phyloP scores from a whole-genome alignment of 1,140 invertebrate species.

The Drosophila ironensis region DNA sequence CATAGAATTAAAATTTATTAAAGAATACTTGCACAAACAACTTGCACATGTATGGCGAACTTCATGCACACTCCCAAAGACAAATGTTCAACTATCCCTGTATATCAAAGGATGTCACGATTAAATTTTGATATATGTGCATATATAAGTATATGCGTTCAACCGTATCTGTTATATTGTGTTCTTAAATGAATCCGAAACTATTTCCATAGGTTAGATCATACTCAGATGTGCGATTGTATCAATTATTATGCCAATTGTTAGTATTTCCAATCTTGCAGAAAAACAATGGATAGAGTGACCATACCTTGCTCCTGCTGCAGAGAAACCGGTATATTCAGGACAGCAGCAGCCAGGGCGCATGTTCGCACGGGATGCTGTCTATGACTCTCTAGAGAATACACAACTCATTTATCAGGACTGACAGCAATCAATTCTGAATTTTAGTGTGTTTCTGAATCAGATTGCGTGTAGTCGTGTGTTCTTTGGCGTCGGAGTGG shows the following conservation, averaged over 20 bases:
- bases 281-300: conserved; percentile 11
- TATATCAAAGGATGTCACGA: conserved; percentile 11
- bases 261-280: conserved; percentile 48
- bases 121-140: conserved; percentile 40
- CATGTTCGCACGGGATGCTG: conserved; percentile 31
- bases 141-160: no score
- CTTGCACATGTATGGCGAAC: no score
- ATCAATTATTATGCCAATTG: conserved; percentile 37
- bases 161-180: conserved; percentile 7
- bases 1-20: no score
- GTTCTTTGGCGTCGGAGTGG: not conserved
- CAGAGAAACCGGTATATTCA: not conserved
- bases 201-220: conserved; percentile 3
- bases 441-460: conserved; percentile 55
- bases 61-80: conserved; percentile 21
- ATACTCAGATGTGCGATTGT: conserved; percentile 7
- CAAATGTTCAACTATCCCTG: conserved; percentile 36
- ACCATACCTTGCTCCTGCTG: not conserved
- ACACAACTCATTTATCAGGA: conserved; percentile 32
- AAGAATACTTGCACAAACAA: no score
- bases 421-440: conserved; percentile 19
- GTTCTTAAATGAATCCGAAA: conserved; percentile 5
- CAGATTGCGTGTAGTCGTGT: conserved; percentile 60
- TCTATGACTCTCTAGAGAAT: conserved; percentile 41
- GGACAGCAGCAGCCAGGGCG: conserved; percentile 5